A percentile compares a stretch with the other conserved stretches of the same genome.
phyloP scores from a whole-genome alignment of 2,797 vertebrate species.

The Falco berigora region DNA sequence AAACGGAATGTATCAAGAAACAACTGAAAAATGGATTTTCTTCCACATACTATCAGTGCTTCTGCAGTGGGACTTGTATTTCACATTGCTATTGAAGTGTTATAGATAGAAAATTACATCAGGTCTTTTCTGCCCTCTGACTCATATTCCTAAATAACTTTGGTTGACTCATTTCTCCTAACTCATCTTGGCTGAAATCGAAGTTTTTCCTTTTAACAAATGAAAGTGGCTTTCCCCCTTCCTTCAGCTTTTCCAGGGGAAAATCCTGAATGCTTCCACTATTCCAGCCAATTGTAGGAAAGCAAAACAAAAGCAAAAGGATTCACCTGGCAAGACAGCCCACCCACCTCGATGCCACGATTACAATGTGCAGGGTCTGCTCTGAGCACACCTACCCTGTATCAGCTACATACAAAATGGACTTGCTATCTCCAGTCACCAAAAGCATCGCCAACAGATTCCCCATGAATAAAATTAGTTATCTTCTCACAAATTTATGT shows the following conservation, averaged over 20 bases:
- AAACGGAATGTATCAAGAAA: fast-evolving
- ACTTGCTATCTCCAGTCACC: background rate
- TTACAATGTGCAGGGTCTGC: background rate
- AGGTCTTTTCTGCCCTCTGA: conserved; percentile 20
- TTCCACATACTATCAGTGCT: background rate
- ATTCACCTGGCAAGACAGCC: background rate
- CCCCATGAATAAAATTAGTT: background rate
- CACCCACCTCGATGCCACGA: fast-evolving
- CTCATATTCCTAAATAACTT: conserved; percentile 27
- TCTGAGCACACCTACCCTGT: background rate
- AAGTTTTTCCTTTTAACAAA: background rate
- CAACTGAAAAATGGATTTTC: background rate
- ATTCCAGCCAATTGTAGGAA: background rate
- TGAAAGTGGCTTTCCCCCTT: background rate
- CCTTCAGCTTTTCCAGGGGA: background rate
- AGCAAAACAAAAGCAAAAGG: background rate
- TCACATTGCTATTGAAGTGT: background rate
- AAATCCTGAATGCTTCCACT: background rate
- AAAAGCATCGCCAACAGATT: background rate
- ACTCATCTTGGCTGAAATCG: background rate
- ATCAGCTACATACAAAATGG: background rate
- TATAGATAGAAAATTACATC: background rate
- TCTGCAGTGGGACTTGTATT: background rate
- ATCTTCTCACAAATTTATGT: background rate
- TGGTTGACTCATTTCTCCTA: conserved; percentile 14